Base-by-base conservation (phyloP, 2,888 invertebrate genomes). In the Euproctis similis region DNA sequence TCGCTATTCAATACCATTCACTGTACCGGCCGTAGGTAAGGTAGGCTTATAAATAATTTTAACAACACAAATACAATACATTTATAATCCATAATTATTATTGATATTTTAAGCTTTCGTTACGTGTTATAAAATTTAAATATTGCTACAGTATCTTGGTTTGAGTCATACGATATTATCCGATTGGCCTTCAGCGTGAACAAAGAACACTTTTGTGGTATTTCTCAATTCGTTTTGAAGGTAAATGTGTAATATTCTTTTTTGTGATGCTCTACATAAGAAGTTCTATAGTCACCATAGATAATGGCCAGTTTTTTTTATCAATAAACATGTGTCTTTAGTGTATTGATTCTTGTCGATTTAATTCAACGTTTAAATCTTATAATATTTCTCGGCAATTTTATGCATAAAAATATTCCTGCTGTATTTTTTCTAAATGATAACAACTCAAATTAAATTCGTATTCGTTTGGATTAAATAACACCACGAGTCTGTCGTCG, bases 141-240 rank as follows among this genome's bases (percentile, higher is more conserved):
- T 32, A 22, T 36, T 29, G 30, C 34, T 32, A 37, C 14, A 37
- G 22, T 47, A 46, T 42, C 35, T 49, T 35, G 36, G 27, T n/a
- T n/a, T n/a, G n/a, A n/a, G n/a, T 40, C 28, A 27, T 26, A 36
- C n/a, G 10, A 12, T 37, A 47, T 50, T 46, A 61, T 63, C 52
- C 51, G 36, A 31, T 46, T 42, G 55, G 55, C 56, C 60, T 62
- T 61, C 54, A n/a, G n/a, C n/a, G n/a, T n/a, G n/a, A 51, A 34
- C 32, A 41, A 30, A 40, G 58, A 48, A 44, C 30, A 28, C 31
- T 35, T 51, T 40, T n/a, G n/a, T n/a, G n/a, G 58, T 50, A 22
- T 16, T 43, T 34, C 44, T 30, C 32, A 43, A 46, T 30, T 27
- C 21, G 10, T 30, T 18, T 14, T 23, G 26, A 18, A 10, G 11